Evolutionary conservation across 2,797 vertebrate species (phyloP), one percentile per base, ranked within the genome.

Genomic region (Zalophus californianus): DNA sequence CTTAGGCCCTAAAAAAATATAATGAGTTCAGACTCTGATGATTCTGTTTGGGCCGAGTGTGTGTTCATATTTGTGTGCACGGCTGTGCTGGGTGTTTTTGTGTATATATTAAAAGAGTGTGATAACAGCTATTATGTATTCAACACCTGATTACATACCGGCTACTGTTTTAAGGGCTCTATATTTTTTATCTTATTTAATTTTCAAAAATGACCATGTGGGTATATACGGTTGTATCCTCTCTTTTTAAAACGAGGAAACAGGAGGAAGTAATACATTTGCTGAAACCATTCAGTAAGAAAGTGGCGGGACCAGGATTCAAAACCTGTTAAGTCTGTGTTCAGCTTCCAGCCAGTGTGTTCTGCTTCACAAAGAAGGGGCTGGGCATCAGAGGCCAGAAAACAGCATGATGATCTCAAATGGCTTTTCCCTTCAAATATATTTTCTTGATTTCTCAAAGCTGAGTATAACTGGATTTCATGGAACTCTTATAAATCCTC

Each of bases 141-240:
- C 5, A 60, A 85, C 3, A 54, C 12, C 18, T 41, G 35, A n/a
- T 25, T 32, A 62, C 10, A 62, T 29, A n/a, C 5, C 27, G 41
- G 0, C 5, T 38, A 62, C 8, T 72, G 0, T 70, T 95, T 25
- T 77, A 86, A 90, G 38, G 12, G 27, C 29, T 91, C 66, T 64
- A 29, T 35, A 23, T 88, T 90, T 91, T 96, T 79, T 38, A 85
- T 72, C 14, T 83, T 72, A 88, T 32, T 93, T 83, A 87, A 83
- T 64, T 41, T 90, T 1, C 11, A 95, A 79, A 90, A 84, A 73
- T 73, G 9, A 93, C 41, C 54, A 3, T 27, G 64, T n/a, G 15
- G 0, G 4, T 32, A 23, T 2, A 5, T 66, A 32, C 1, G 58
- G 23, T 52, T 80, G 27, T 32, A 52, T 29, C 2, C 2, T 7